phyloP scores from a whole-genome alignment of 2,797 vertebrate genomes.

The Taeniopygia guttata region DNA sequence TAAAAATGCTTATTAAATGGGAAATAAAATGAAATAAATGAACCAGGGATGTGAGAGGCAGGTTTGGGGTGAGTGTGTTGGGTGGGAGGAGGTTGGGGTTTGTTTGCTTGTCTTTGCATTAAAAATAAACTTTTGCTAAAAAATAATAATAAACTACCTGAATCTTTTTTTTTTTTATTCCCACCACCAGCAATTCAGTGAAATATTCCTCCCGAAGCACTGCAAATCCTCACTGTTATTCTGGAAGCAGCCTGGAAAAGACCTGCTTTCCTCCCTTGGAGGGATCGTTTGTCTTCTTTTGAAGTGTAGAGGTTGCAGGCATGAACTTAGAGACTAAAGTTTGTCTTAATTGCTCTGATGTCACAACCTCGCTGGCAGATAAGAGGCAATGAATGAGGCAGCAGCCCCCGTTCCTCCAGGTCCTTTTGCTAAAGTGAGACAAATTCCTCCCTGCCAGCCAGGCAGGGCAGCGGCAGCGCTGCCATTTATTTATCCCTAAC shows the following conservation, averaged over 20 bases:
- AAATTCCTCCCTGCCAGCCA: slow-evolving; percentile 71
- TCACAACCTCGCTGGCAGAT: slow-evolving; percentile 75
- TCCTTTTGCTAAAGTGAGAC: slow-evolving; percentile 79
- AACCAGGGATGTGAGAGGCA: background rate
- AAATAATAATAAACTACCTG: no score
- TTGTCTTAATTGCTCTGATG: slow-evolving; percentile 80
- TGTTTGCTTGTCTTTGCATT: background rate
- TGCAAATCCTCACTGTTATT: slow-evolving; percentile 57
- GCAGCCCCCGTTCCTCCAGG: slow-evolving; percentile 68
- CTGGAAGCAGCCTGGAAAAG: slow-evolving; percentile 65
- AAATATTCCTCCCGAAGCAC: slow-evolving; percentile 43
- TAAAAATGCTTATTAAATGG: background rate
- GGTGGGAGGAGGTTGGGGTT: background rate
- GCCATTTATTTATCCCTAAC: slow-evolving; percentile 70
- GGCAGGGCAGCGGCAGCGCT: slow-evolving; percentile 44
- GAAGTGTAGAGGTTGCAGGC: slow-evolving; percentile 74
- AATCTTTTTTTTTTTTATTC: no score
- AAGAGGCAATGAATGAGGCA: slow-evolving; percentile 68
- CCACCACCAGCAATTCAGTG: background rate
- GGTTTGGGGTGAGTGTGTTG: background rate
- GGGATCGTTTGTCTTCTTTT: slow-evolving; percentile 76
- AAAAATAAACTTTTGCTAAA: slow-evolving; percentile 21
- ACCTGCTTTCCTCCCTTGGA: slow-evolving; percentile 65
- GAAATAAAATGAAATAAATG: background rate
- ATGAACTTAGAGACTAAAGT: slow-evolving; percentile 73